Conservation (phyloP, 2,113 vertebrate species). For the Gorilla gorilla region DNA sequence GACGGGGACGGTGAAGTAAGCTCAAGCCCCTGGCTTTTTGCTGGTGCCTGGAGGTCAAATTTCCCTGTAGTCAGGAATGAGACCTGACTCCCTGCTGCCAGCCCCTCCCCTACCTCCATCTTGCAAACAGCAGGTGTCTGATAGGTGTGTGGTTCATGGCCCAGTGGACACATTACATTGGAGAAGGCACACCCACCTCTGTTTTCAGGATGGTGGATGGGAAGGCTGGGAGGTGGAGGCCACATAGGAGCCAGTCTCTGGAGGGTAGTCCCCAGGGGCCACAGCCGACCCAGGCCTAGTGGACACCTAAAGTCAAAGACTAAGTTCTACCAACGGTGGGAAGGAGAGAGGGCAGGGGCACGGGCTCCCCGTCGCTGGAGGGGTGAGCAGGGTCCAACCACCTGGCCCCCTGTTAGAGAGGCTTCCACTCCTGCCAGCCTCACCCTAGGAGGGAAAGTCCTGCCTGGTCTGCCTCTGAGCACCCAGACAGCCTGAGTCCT, state of each 20-base stretch:
- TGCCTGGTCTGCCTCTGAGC: neutral
- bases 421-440: neutral
- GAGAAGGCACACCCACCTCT: neutral
- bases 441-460: neutral
- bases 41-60: neutral
- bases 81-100: neutral
- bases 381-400: neutral
- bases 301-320: neutral
- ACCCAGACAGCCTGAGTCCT: neutral
- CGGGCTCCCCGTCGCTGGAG: neutral
- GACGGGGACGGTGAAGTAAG: neutral
- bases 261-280: neutral
- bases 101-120: accelerated
- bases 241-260: neutral
- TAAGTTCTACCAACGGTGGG: neutral
- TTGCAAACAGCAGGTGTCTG: neutral
- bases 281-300: neutral
- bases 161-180: accelerated
- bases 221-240: neutral
- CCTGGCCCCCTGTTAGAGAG: neutral
- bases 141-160: neutral
- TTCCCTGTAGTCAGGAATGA: accelerated
- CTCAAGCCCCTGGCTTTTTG: neutral
- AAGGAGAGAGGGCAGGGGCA: too few species aligned
- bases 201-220: neutral